phyloP scores from a whole-genome alignment of 2,113 vertebrate genomes.

The Phyllostomus hastatus region DNA sequence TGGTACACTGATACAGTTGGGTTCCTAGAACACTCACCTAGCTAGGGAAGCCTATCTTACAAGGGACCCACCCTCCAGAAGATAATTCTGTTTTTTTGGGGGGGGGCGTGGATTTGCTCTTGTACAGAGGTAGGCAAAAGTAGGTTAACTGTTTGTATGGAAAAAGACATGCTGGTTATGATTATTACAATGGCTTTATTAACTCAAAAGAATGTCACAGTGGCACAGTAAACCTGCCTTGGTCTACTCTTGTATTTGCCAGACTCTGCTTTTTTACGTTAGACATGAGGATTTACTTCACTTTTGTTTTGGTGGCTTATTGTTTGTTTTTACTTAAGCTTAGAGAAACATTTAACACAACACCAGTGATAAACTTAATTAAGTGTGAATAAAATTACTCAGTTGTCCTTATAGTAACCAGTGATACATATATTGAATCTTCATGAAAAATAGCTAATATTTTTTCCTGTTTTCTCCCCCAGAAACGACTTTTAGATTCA shows the following conservation, averaged over 20 bases:
- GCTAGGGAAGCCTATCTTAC: too few relatives aligned
- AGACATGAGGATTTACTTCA: not conserved
- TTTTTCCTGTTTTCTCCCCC: not conserved
- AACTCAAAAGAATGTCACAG: not conserved
- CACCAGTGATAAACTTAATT: not conserved
- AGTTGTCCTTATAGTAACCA: not conserved
- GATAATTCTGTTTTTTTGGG: too few relatives aligned
- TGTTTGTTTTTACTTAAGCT: not conserved
- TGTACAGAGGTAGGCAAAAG: not conserved
- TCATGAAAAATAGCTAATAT: not conserved
- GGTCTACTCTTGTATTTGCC: not conserved
- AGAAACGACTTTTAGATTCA: constrained; percentile 84
- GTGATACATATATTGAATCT: not conserved
- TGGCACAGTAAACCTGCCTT: not conserved
- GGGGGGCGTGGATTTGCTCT: too few relatives aligned
- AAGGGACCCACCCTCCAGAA: too few relatives aligned
- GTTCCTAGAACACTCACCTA: too few relatives aligned
- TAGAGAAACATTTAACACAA: not conserved
- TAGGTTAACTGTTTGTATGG: not conserved
- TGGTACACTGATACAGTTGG: too few relatives aligned
- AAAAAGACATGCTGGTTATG: not conserved
- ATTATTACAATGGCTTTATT: not conserved
- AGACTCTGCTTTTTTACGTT: constrained; percentile 2
- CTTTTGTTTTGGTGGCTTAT: not conserved
- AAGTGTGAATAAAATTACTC: not conserved